Evolutionary conservation across 1,140 invertebrate genomes (phyloP), one percentile per base, ranked within the genome.

Genomic region (Cecropterus lyciades): DNA sequence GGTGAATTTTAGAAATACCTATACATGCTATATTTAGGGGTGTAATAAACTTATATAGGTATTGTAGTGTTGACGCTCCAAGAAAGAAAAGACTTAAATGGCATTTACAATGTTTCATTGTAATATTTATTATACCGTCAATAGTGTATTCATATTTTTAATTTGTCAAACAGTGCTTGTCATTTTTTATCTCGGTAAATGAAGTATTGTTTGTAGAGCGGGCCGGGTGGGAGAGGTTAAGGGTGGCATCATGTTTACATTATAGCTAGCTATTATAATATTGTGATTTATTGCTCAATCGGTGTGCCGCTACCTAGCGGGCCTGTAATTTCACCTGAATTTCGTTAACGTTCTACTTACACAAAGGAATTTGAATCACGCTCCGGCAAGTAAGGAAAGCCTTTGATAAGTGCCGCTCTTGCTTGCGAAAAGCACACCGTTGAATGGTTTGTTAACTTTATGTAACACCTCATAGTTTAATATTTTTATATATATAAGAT

Each of bases 211-310:
- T 78, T 70, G 62, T 66, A 72, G 52, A 72, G 68, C 64, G 69
- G 75, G 76, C 60, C 66, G 71, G 70, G 71, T 63, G 64, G 69
- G 76, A 80, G 76, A 80, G 83, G 79, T 82, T 73, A 81, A 59
- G 79, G 82, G 79, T 69, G 80, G 69, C 71, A 63, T 73, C 77
- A 76, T 88, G 84, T 85, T 88, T 88, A 88, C 82, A 82, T 84
- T 86, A 79, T 79, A 84, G 77, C 80, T 82, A 86, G 79, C 79
- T 85, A 83, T 90, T 85, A 85, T 85, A 84, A 84, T 86, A 82
- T 86, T 86, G 84, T 90, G 85, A 90, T 90, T 90, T 89, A 90
- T 87, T 84, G 73, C 85, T 89, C 79, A 87, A 87, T 89, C 82
- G 84, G 79, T 80, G 83, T 75, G 65, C 73, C 77, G 68, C 72